A percentile compares a stretch with the other conserved stretches of the same genome.
These are phyloP conservation scores for Tiaroga cobitis DNA, from an alignment of 2,797 vertebrate genomes.

Conservation along the genomic window DNA sequence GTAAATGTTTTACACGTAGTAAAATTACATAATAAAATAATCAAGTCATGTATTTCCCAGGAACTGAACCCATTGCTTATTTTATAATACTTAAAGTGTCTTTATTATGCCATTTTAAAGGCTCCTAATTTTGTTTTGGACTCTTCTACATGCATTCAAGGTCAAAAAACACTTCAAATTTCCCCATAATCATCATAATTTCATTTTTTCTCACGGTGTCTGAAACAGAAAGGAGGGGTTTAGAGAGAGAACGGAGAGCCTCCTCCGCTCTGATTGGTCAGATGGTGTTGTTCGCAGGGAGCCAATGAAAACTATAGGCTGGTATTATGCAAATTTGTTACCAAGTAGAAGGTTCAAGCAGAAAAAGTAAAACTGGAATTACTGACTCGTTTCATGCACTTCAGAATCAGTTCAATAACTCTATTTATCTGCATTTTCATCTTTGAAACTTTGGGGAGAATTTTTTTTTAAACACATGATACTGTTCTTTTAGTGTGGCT, in stretches of 20 bases:
- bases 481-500: neutral
- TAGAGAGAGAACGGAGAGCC: no score
- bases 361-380: neutral
- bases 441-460: no score
- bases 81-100: neutral
- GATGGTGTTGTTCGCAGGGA: neutral
- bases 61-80: neutral
- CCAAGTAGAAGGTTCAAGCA: no score
- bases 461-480: neutral
- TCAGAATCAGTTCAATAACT: neutral
- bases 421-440: neutral
- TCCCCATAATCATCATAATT: no score
- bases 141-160: no score
- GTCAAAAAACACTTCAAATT: no score
- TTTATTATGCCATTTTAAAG: neutral
- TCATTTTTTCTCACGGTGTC: no score
- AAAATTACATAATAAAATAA: neutral
- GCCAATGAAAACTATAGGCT: no score
- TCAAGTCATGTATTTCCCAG: neutral
- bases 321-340: no score
- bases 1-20: neutral
- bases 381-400: neutral
- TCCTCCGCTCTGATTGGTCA: no score
- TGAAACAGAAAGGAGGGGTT: no score
- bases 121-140: neutral